Percentiles rank a stretch among this genome's conserved stretches.
Conservation (phyloP, 1,140 invertebrate species). For the Drosophila sp. region DNA sequence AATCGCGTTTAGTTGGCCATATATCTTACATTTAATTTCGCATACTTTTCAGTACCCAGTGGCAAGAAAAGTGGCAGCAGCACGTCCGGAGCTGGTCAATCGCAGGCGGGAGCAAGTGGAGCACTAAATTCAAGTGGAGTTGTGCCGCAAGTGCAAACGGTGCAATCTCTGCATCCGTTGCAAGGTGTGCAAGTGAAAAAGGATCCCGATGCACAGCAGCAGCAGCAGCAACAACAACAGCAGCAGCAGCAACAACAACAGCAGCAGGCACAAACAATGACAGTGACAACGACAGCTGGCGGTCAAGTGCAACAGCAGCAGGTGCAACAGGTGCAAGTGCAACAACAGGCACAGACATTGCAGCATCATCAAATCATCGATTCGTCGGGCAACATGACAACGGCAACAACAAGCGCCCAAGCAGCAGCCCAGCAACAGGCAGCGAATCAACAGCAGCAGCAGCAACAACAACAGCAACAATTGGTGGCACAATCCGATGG, state of each 20-base stretch:
- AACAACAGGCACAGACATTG: slow-evolving; percentile 67
- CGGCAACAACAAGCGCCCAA: slow-evolving; percentile 72
- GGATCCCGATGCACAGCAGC: slow-evolving; percentile 82
- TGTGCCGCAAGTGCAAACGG: slow-evolving; percentile 79
- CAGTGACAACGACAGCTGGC: slow-evolving; percentile 55
- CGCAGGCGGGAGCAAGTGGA: slow-evolving; percentile 50
- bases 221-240: slow-evolving; percentile 57
- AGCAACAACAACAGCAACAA: slow-evolving; percentile 72
- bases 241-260: slow-evolving; percentile 65
- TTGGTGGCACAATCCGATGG: slow-evolving; percentile 81
- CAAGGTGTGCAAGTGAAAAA: slow-evolving; percentile 84
- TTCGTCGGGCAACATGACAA: slow-evolving; percentile 71
- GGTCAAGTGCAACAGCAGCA: slow-evolving; percentile 71
- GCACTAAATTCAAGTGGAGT: slow-evolving; percentile 53
- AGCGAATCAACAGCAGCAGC: slow-evolving; percentile 66
- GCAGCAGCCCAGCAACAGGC: slow-evolving; percentile 74
- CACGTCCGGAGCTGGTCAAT: slow-evolving; percentile 42
- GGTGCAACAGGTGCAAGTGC: slow-evolving; percentile 68
- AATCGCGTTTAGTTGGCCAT: not conserved
- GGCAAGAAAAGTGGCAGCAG: slow-evolving; percentile 68
- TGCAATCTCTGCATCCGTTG: slow-evolving; percentile 79
- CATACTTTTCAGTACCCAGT: slow-evolving; percentile 63
- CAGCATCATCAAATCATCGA: slow-evolving; percentile 81
- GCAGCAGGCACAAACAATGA: slow-evolving; percentile 66
- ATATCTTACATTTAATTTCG: slow-evolving; percentile 29